Base-by-base conservation (phyloP, 2,888 invertebrate species). In the Lithophane leautieri region DNA sequence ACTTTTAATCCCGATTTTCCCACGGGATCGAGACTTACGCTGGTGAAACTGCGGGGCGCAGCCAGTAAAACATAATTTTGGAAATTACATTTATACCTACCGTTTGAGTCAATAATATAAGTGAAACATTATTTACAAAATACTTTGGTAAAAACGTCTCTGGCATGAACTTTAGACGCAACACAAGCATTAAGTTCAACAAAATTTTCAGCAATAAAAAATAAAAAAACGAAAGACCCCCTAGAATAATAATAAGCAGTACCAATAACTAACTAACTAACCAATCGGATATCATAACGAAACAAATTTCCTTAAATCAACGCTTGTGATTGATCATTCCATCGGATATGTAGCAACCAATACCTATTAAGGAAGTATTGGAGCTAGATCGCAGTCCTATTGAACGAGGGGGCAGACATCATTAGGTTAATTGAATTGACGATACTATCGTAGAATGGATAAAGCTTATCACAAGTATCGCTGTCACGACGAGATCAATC, bases 401-500 rank as follows among this genome's bases (percentile, higher is more conserved):
- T 81, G 73, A 88, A 84, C 80, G 86, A 89, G 89, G 85, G 85
- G 90, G 88, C 88, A 90, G 92, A 90, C 92, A 93, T 94, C 94
- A 93, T 94, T 94, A 94, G 89, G 90, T 91, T 94, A 94, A 94
- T 94, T 94, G 94, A 94, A 94, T 93, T 90, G 93, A 91, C 90
- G 93, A 94, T 93, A 89, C 85, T 91, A 94, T 94, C 93, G 86
- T 81, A 81, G 87, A 84, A 90, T 90, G 92, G 92, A 93, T 93
- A 92, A 90, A 90, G 91, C 92, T 94, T 94, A 95, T 94, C 94
- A 90, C 80, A 87, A 90, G 91, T 92, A 93, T 93, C 90, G 90
- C 93, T 92, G 93, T 94, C 92, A 91, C 88, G 86, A 88, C 78
- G 90, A 93, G 93, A 95, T 94, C 95, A 93, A 94, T 94, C 93